These are phyloP conservation scores for Thymelicus sylvestris DNA, from an alignment of 2,888 invertebrate species.

Conservation along the genomic window DNA sequence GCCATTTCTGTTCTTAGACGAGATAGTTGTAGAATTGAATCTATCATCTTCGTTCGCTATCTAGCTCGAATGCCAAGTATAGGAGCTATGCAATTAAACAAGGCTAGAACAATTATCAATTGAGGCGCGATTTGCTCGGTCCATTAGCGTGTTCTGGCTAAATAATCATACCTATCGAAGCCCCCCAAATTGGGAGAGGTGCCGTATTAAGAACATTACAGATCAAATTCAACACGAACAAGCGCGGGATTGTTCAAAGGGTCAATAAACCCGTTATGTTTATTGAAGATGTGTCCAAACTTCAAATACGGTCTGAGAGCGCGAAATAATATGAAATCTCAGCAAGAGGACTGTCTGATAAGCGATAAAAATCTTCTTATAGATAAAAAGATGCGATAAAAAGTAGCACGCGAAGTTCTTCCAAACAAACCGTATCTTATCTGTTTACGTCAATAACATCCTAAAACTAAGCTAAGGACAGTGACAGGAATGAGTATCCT, in stretches of 20 bases:
- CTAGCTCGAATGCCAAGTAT: conserved; percentile 52
- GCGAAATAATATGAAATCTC: conserved; percentile 58
- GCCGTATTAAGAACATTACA: conserved; percentile 34
- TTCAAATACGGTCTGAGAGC: conserved; percentile 39
- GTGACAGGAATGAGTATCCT: neutral
- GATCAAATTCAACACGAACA: conserved; percentile 35
- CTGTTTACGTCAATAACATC: conserved; percentile 40
- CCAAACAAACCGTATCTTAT: conserved; percentile 66
- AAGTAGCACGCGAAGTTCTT: conserved; percentile 62
- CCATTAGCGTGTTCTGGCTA: conserved; percentile 68
- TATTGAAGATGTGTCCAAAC: conserved; percentile 52
- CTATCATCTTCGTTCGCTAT: conserved; percentile 27
- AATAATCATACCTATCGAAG: conserved; percentile 56
- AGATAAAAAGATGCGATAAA: conserved; percentile 49
- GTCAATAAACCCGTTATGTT: conserved; percentile 47
- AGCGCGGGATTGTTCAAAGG: conserved; percentile 39
- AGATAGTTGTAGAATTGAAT: conserved; percentile 31
- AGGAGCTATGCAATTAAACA: conserved; percentile 62
- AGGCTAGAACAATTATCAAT: conserved; percentile 69
- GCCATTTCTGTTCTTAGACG: conserved; percentile 26
- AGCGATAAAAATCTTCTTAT: conserved; percentile 64
- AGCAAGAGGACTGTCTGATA: conserved; percentile 72
- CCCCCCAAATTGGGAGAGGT: conserved; percentile 47
- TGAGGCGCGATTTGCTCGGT: conserved; percentile 54
- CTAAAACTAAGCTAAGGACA: neutral